A percentile compares a stretch with the other conserved stretches of the same genome.
phyloP scores from a whole-genome alignment of 2,113 vertebrate genomes.

The Petaurus breviceps region DNA sequence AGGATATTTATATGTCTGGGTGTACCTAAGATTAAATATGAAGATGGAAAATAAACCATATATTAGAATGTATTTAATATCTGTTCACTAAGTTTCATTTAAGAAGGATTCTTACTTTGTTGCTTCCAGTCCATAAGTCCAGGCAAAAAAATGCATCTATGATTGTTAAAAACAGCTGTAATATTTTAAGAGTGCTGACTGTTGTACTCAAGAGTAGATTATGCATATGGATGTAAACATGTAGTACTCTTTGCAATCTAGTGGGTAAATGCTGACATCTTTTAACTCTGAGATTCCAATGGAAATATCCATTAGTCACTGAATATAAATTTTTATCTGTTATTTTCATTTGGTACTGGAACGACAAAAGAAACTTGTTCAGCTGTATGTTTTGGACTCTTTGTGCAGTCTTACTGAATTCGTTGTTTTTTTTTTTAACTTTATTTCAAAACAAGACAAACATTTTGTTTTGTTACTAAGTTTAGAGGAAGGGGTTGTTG shows the following conservation, averaged over 20 bases:
- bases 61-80: conserved; percentile 26
- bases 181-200: conserved; percentile 47
- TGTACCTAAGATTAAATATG: conserved; percentile 52
- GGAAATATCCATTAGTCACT: conserved; percentile 49
- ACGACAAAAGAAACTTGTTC: conserved; percentile 42
- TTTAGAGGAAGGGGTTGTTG: conserved; percentile 18
- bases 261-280: conserved; percentile 67
- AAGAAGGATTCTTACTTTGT: conserved; percentile 55
- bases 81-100: conserved; percentile 42
- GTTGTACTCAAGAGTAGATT: neutral
- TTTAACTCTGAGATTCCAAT: conserved; percentile 62
- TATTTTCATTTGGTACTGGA: conserved; percentile 46
- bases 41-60: conserved; percentile 2
- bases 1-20: conserved; percentile 59
- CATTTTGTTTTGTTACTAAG: conserved; percentile 33
- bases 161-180: conserved; percentile 61
- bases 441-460: conserved; percentile 52
- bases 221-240: neutral
- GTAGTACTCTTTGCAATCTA: conserved; percentile 65
- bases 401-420: neutral
- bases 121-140: conserved; percentile 51
- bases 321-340: conserved; percentile 6
- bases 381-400: conserved; percentile 42
- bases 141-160: conserved; percentile 30
- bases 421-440: neutral